A percentile compares a stretch with the other conserved stretches of the same genome.
Conservation (phyloP, 1,140 invertebrate species). For the Batillaria attramentaria region DNA sequence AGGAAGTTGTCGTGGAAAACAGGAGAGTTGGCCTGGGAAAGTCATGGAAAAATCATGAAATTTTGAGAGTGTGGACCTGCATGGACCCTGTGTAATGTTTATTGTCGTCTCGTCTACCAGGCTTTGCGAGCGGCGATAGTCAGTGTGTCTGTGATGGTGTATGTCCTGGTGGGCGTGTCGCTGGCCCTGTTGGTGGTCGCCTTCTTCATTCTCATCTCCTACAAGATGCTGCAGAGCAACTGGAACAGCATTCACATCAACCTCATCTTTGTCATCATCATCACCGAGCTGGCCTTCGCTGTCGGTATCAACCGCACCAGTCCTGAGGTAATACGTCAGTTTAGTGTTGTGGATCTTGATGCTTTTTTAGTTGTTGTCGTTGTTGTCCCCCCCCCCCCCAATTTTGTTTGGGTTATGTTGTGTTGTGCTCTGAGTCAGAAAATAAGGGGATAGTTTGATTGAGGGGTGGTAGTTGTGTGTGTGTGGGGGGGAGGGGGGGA, state of each 20-base stretch:
- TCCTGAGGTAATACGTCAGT: slow-evolving; percentile 68
- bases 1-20: too few relatives aligned
- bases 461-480: too few relatives aligned
- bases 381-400: too few relatives aligned
- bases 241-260: slow-evolving; percentile 96
- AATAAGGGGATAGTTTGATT: too few relatives aligned
- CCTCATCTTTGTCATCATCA: slow-evolving; percentile 88
- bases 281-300: slow-evolving; percentile 88
- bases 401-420: too few relatives aligned
- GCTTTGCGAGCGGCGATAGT: slow-evolving; percentile 81
- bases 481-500: too few relatives aligned
- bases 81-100: not conserved
- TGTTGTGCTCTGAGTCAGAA: too few relatives aligned
- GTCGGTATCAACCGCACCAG: slow-evolving; percentile 74
- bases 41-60: too few relatives aligned
- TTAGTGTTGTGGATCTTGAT: not conserved
- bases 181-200: slow-evolving; percentile 79
- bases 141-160: slow-evolving; percentile 71
- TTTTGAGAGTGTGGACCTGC: too few relatives aligned
- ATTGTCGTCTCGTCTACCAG: slow-evolving; percentile 27
- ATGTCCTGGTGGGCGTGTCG: slow-evolving; percentile 83
- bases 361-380: too few relatives aligned
- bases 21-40: too few relatives aligned
- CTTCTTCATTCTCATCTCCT: slow-evolving; percentile 83
- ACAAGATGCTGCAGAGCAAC: slow-evolving; percentile 87